These are phyloP conservation scores for Trypoxylon attenuatum DNA, from an alignment of 2,888 invertebrate species.

Conservation along the genomic window DNA sequence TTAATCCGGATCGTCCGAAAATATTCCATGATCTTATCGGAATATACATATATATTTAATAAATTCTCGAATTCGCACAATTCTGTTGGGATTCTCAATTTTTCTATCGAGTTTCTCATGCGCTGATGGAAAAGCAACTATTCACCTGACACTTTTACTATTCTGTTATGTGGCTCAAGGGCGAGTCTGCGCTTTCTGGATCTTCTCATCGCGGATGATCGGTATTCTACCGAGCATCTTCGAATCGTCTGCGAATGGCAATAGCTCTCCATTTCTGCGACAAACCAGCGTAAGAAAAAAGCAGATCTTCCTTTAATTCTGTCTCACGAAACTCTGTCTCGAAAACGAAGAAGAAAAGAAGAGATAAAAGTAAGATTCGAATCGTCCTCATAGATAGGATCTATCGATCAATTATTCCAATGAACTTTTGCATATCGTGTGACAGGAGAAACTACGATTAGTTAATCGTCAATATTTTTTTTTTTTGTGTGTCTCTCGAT, in stretches of 20 bases:
- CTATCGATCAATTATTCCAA: neutral
- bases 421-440: neutral
- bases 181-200: conserved; percentile 8
- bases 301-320: no score
- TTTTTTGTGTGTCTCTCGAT: neutral
- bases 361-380: neutral
- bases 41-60: no score
- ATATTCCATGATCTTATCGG: no score
- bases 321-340: neutral
- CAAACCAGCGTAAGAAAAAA: neutral
- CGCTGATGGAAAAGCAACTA: neutral
- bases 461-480: conserved; percentile 14
- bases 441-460: neutral
- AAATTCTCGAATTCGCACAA: no score
- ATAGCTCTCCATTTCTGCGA: neutral
- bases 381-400: neutral
- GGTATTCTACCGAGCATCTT: neutral
- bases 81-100: no score
- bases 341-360: no score
- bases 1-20: no score
- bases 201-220: neutral
- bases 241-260: neutral
- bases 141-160: conserved; percentile 9
- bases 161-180: conserved; percentile 32
- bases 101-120: conserved; percentile 12